Percentiles rank a stretch among this genome's conserved stretches.
phyloP scores from a whole-genome alignment of 2,888 invertebrate genomes.

The Volucella bombylans region DNA sequence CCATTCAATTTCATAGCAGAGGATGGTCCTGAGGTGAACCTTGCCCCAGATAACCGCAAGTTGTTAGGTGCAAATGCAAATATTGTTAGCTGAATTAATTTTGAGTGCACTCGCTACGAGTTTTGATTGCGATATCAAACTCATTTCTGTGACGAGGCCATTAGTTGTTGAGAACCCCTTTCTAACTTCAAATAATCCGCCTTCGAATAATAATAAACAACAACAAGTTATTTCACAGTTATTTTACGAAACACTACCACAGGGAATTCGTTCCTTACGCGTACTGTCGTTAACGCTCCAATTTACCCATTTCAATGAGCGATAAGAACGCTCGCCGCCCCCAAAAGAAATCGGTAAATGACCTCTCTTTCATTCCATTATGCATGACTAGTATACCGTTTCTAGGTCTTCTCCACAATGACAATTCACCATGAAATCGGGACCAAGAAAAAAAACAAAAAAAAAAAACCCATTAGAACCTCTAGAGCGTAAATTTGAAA shows the following conservation, averaged over 20 bases:
- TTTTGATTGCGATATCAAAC: too few relatives aligned
- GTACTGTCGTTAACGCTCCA: constrained; percentile 21
- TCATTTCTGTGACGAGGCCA: too few relatives aligned
- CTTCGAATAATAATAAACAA: too few relatives aligned
- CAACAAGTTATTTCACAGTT: constrained; percentile 7
- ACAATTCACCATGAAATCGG: constrained; percentile 14
- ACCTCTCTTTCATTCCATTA: constrained; percentile 53
- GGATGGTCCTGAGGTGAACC: too few relatives aligned
- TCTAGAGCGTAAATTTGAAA: constrained; percentile 32
- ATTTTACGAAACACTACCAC: constrained; percentile 12
- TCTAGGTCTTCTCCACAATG: constrained; percentile 2
- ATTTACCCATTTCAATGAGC: constrained; percentile 13
- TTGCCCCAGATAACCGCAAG: too few relatives aligned
- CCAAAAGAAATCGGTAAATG: constrained; percentile 61
- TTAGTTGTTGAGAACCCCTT: too few relatives aligned
- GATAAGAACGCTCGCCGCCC: constrained; percentile 51
- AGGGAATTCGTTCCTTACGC: constrained; percentile 16
- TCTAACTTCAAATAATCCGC: too few relatives aligned
- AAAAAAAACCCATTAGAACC: constrained; percentile 2
- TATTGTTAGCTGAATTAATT: too few relatives aligned
- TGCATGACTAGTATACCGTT: constrained; percentile 32
- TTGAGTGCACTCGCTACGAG: too few relatives aligned
- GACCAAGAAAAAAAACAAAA: constrained; percentile 4
- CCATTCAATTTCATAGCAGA: too few relatives aligned
- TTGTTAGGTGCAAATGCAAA: too few relatives aligned